A percentile compares a stretch with the other conserved stretches of the same genome.
Evolutionary conservation across 2,888 invertebrate species (phyloP).

Genomic region (Mamestra brassicae): DNA sequence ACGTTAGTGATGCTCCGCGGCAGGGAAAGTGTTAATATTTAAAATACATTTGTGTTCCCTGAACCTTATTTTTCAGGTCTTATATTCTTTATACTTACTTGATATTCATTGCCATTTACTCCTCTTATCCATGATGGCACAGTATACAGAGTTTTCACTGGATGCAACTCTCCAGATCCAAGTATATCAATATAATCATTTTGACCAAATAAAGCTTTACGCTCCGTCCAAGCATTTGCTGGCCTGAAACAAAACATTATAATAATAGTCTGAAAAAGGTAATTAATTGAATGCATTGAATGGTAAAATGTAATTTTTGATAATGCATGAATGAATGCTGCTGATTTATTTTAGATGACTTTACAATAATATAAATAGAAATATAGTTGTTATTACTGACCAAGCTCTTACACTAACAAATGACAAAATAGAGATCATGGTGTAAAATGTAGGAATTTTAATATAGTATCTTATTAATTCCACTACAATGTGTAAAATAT

Average conservation of each 20-base stretch:
- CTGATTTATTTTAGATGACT: background rate
- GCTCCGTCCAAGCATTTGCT: constrained; percentile 94
- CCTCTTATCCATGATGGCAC: constrained; percentile 98
- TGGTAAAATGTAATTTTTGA: background rate
- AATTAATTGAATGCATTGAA: background rate
- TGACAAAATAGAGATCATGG: background rate
- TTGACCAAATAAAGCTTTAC: constrained; percentile 96
- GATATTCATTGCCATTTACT: constrained; percentile 95
- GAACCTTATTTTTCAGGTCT: background rate
- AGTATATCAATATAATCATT: constrained; percentile 99
- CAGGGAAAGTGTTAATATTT: too few relatives aligned
- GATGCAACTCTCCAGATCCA: constrained; percentile 95
- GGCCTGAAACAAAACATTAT: constrained; percentile 89
- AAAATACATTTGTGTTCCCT: background rate
- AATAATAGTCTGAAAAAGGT: background rate
- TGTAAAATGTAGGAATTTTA: background rate
- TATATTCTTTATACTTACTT: constrained; percentile 87
- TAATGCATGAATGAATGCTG: background rate
- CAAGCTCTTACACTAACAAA: background rate
- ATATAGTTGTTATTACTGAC: too few relatives aligned
- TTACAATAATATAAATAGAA: constrained; percentile 1
- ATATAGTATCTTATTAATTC: background rate
- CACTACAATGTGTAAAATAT: background rate
- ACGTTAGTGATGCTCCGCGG: too few relatives aligned
- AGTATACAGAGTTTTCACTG: constrained; percentile 95